Evolutionary conservation across 2,797 vertebrate species (phyloP), one percentile per base, ranked within the genome.

Genomic region (Lophura swinhoii): DNA sequence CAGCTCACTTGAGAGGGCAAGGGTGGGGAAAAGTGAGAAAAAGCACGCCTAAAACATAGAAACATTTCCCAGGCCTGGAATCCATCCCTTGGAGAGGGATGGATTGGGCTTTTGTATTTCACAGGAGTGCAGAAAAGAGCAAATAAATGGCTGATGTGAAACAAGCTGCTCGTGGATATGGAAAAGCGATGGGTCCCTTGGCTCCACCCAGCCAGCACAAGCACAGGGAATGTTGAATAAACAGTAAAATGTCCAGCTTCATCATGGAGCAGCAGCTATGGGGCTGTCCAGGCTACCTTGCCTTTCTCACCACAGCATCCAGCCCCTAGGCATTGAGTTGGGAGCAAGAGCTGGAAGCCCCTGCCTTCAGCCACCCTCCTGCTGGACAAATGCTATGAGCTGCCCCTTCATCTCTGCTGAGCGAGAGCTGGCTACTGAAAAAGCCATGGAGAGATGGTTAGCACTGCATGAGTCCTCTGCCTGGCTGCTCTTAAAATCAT

Each of bases 101-200:
- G 64, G 4, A 6, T 2, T 67, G 48, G 68, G 12, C 23, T 91
- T 79, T 56, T 3, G 3, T 23, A 35, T 48, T 74, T 82, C 3
- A 1, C 51, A 22, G 33, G 23, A n/a, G 69, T 63, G 51, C 33
- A 84, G 63, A 64, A 56, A 12, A 48, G 11, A 81, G 7, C 17
- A 60, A 60, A 46, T 49, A 35, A 62, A 43, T 2, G 18, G 5
- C 20, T 71, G 43, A 49, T 79, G 46, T 31, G 12, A 20, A 74
- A 71, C 24, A 75, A 14, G 14, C 62, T 91, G 69, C 56, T n/a
- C 0, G 0, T 31, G 53, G 49, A 58, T 4, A 26, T 5, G 15
- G 23, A 35, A 48, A 44, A 55, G 33, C 6, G 70, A 18, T 35
- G 31, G 5, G 31, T 60, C 12, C 26, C 53, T 77, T 6, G 2